Evolutionary conservation across 2,888 invertebrate species (phyloP).

Genomic region (Cosmia pyralina): DNA sequence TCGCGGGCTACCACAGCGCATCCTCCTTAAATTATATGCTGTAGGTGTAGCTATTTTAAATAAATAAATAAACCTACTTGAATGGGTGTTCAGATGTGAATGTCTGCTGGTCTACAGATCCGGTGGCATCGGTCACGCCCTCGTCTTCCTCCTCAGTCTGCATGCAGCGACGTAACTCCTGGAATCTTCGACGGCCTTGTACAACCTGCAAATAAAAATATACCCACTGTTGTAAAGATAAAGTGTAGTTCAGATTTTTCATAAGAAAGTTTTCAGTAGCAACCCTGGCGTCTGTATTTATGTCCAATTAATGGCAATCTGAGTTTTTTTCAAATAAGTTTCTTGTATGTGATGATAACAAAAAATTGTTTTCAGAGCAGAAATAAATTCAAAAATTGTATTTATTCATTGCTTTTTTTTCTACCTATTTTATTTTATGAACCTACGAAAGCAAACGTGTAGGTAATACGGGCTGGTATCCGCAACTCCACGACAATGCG

Average conservation of each 20-base stretch:
- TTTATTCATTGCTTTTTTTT: not conserved
- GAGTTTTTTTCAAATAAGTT: not conserved
- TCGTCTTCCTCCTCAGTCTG: constrained; percentile 97
- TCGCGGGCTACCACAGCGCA: too few relatives aligned
- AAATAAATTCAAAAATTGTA: not conserved
- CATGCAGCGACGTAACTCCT: constrained; percentile 95
- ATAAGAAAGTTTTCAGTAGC: not conserved
- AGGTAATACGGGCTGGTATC: too few relatives aligned
- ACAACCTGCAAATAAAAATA: constrained; percentile 82
- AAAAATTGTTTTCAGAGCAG: not conserved
- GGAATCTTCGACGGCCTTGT: constrained; percentile 93
- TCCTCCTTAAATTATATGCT: too few relatives aligned
- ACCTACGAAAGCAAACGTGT: not conserved
- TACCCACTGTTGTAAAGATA: not conserved
- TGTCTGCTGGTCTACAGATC: constrained; percentile 77
- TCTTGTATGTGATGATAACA: not conserved
- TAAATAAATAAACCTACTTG: constrained; percentile 78
- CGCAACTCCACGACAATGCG: too few relatives aligned
- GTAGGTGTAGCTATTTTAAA: too few relatives aligned
- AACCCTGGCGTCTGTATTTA: not conserved
- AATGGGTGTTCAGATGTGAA: constrained; percentile 95
- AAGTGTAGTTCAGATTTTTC: not conserved
- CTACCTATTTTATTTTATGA: not conserved
- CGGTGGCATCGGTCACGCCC: constrained; percentile 91
- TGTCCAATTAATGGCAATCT: not conserved